Percentiles rank a stretch among this genome's conserved stretches.
phyloP scores from a whole-genome alignment of 2,888 invertebrate genomes.

The Furcula furcula region DNA sequence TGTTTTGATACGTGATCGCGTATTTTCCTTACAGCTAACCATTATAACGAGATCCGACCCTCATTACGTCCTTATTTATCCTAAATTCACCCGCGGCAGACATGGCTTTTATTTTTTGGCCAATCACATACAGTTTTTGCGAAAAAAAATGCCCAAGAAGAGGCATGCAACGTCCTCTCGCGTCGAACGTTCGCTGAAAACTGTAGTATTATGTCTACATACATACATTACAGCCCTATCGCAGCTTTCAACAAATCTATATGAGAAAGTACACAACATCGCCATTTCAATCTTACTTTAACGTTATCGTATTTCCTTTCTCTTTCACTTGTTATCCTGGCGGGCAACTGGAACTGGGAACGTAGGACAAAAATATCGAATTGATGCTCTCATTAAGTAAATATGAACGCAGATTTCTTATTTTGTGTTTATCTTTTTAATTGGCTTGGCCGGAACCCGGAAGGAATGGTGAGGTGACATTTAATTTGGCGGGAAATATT shows the following conservation, averaged over 20 bases:
- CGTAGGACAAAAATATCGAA: constrained; percentile 44
- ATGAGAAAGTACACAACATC: constrained; percentile 62
- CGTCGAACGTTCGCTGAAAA: constrained; percentile 29
- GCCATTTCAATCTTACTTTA: constrained; percentile 40
- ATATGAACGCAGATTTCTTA: constrained; percentile 37
- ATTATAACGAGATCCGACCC: constrained; percentile 15
- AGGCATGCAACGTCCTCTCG: constrained; percentile 14
- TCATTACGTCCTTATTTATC: constrained; percentile 14
- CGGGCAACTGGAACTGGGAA: constrained; percentile 42
- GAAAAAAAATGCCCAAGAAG: constrained; percentile 13
- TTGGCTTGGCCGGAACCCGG: constrained; percentile 13
- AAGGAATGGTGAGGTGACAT: constrained; percentile 22
- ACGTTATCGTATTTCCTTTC: constrained; percentile 26
- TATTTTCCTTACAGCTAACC: constrained; percentile 19
- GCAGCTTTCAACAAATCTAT: constrained; percentile 75
- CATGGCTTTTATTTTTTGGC: constrained; percentile 26
- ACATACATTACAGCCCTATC: constrained; percentile 20
- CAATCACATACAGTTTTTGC: constrained; percentile 32
- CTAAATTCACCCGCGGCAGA: constrained; percentile 18
- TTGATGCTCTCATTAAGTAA: constrained; percentile 44
- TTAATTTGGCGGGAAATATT: constrained; percentile 28
- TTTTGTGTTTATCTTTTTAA: constrained; percentile 25
- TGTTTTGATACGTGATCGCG: constrained; percentile 21
- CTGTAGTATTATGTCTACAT: constrained; percentile 17
- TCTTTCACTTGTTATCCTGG: constrained; percentile 53